phyloP scores from a whole-genome alignment of 2,797 vertebrate genomes.

The Danio albolineatus region DNA sequence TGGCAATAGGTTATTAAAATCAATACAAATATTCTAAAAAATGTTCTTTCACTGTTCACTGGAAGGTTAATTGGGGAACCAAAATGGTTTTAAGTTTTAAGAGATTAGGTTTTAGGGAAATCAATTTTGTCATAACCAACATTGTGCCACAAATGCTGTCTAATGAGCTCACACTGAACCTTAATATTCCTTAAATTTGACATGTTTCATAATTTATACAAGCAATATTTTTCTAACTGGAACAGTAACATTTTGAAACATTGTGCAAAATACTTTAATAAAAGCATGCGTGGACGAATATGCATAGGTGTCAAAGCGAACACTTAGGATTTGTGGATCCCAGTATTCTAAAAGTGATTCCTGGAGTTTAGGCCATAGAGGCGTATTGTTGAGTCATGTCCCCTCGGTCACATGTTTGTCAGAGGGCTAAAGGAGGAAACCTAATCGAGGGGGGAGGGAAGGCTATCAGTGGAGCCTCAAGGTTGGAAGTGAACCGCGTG shows the following conservation, averaged over 20 bases:
- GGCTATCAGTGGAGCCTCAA: slow-evolving; percentile 52
- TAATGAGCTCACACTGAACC: not conserved
- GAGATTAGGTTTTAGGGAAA: too few species aligned
- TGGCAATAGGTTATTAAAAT: too few species aligned
- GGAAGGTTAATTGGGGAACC: too few species aligned
- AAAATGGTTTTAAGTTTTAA: too few species aligned
- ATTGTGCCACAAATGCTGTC: not conserved
- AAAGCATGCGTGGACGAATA: slow-evolving; percentile 4
- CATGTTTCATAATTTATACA: not conserved
- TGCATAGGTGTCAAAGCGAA: not conserved
- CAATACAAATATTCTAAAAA: too few species aligned
- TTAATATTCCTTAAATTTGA: not conserved
- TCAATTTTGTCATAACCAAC: not conserved
- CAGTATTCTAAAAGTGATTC: slow-evolving; percentile 7
- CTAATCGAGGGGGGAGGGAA: slow-evolving; percentile 51
- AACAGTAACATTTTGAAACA: not conserved
- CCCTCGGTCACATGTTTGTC: slow-evolving; percentile 66
- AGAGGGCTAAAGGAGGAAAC: slow-evolving; percentile 64
- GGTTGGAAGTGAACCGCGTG: slow-evolving; percentile 44
- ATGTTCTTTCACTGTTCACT: too few species aligned
- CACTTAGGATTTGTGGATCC: not conserved
- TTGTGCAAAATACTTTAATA: not conserved
- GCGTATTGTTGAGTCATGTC: slow-evolving; percentile 64
- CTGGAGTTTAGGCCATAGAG: slow-evolving; percentile 32
- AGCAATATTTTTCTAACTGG: not conserved